Conservation (phyloP, 1,140 invertebrate genomes). For the Eueides isabella region DNA sequence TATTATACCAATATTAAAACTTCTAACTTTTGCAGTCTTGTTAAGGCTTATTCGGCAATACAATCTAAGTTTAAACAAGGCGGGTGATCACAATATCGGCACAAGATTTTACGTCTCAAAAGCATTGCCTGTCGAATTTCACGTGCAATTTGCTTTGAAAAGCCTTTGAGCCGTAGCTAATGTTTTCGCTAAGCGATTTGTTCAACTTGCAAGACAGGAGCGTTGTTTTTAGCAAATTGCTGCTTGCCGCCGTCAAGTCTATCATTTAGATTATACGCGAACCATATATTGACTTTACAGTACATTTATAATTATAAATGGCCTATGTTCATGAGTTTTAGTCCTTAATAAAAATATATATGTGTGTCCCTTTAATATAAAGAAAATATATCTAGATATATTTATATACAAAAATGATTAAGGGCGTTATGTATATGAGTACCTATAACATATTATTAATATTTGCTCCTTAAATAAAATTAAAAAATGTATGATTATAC, state of each 20-base stretch:
- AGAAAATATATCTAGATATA: too few relatives aligned
- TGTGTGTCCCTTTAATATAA: too few relatives aligned
- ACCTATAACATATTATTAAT: too few relatives aligned
- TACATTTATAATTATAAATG: neutral
- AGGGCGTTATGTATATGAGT: too few relatives aligned
- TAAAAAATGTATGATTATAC: too few relatives aligned
- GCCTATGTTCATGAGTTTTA: neutral
- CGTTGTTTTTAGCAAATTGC: slow-evolving; percentile 65
- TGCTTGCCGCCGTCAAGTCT: slow-evolving; percentile 26
- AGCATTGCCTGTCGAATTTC: slow-evolving; percentile 68
- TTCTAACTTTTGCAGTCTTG: slow-evolving; percentile 26
- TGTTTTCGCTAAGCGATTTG: slow-evolving; percentile 77
- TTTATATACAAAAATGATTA: too few relatives aligned
- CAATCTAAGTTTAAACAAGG: slow-evolving; percentile 45
- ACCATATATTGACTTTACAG: neutral
- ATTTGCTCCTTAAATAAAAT: too few relatives aligned
- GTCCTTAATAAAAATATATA: too few relatives aligned
- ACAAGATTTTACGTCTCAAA: slow-evolving; percentile 50
- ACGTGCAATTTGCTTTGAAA: slow-evolving; percentile 74
- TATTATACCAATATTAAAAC: slow-evolving; percentile 24
- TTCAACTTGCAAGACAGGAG: slow-evolving; percentile 65
- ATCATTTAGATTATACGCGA: slow-evolving; percentile 4
- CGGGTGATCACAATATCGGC: slow-evolving; percentile 47
- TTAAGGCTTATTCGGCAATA: slow-evolving; percentile 38
- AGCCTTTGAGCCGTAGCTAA: slow-evolving; percentile 74